Conservation (phyloP, 2,797 vertebrate species). For the Crypturellus tataupa region DNA sequence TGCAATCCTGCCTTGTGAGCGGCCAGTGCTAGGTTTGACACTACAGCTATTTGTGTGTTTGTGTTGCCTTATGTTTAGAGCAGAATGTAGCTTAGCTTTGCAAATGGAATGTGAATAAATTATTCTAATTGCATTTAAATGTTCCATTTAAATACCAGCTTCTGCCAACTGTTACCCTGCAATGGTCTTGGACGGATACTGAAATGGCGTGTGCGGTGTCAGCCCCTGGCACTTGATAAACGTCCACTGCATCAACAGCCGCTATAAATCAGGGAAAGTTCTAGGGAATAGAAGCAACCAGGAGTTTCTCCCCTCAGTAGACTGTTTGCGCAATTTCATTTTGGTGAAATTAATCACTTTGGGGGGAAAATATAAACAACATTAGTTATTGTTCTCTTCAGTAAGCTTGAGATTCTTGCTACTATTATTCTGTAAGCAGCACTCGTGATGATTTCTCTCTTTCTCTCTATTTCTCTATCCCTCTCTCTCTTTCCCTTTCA, state of each 20-base stretch:
- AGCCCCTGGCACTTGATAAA: neutral
- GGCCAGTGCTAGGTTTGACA: neutral
- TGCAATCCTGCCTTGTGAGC: neutral
- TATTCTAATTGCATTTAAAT: constrained; percentile 41
- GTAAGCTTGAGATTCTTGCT: neutral
- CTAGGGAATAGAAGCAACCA: neutral
- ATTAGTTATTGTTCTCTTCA: neutral
- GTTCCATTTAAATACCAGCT: constrained; percentile 5
- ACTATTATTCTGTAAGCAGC: neutral
- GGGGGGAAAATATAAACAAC: fast-evolving
- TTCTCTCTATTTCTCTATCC: neutral
- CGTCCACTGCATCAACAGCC: neutral
- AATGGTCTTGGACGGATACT: neutral
- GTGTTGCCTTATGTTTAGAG: neutral
- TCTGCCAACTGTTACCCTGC: neutral
- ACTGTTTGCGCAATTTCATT: neutral
- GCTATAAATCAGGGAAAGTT: neutral
- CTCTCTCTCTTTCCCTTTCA: neutral
- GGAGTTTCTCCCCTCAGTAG: neutral
- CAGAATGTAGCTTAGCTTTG: neutral
- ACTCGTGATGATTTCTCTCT: neutral
- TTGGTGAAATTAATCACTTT: neutral
- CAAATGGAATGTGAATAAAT: constrained; percentile 39
- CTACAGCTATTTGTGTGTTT: neutral
- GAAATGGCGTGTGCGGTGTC: neutral